Conservation (phyloP, 2,113 vertebrate genomes). For the Anarrhichthys ocellatus region DNA sequence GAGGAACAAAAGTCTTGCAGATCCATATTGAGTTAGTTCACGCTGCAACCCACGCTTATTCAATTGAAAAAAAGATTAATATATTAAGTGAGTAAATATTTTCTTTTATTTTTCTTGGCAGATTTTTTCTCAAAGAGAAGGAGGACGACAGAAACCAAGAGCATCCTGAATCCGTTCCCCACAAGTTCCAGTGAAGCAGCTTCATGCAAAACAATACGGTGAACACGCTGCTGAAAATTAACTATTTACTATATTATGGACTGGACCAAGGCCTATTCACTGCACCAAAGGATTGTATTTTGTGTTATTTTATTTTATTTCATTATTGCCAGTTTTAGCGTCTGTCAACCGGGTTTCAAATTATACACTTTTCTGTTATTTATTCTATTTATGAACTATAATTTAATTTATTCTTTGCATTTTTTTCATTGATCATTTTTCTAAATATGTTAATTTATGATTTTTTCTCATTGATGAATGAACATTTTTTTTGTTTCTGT, state of each 20-base stretch:
- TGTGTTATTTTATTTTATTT: conserved; percentile 5
- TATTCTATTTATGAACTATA: conserved; percentile 69
- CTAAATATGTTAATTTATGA: neutral
- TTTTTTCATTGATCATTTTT: neutral
- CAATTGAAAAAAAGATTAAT: accelerated
- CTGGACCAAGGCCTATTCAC: neutral
- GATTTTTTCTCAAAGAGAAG: conserved; percentile 89
- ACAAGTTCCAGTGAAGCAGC: conserved; percentile 79
- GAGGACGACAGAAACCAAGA: conserved; percentile 78
- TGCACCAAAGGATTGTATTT: conserved; percentile 34
- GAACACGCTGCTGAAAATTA: conserved; percentile 39
- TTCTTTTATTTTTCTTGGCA: conserved; percentile 54
- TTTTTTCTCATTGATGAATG: neutral
- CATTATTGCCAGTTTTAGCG: neutral
- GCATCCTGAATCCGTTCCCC: conserved; percentile 48
- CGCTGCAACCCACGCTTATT: accelerated
- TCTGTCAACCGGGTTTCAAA: neutral
- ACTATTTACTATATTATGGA: neutral
- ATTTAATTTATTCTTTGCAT: conserved; percentile 31
- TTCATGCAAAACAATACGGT: conserved; percentile 86
- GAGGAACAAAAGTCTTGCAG: neutral
- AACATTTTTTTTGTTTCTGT: neutral
- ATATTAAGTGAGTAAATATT: neutral
- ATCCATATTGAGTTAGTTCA: neutral
- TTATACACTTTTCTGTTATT: conserved; percentile 39